Conservation (phyloP, 1,140 invertebrate genomes). For the Bathynomus jamesi region DNA sequence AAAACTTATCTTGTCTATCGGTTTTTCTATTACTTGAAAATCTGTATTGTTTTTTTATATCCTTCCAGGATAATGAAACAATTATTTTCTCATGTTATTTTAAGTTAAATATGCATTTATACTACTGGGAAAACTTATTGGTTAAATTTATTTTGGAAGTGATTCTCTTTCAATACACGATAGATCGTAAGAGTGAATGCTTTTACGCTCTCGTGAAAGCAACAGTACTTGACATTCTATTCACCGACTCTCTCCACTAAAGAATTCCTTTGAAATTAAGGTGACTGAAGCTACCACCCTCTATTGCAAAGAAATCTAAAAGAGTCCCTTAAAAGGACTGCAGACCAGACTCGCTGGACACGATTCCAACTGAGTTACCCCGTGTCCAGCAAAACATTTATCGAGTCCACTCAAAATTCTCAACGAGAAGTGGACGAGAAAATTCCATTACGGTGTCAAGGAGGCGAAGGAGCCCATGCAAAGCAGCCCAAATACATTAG, state of each 20-base stretch:
- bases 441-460: not conserved
- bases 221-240: too few relatives aligned
- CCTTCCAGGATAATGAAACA: too few relatives aligned
- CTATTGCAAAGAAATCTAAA: not conserved
- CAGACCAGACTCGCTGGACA: not conserved
- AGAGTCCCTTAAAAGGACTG: not conserved
- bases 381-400: constrained; percentile 1
- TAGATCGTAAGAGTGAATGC: not conserved
- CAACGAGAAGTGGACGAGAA: not conserved
- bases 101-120: too few relatives aligned
- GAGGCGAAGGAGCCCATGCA: not conserved
- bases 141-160: too few relatives aligned
- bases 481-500: not conserved
- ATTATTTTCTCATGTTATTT: too few relatives aligned
- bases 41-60: too few relatives aligned
- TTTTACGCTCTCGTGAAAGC: too few relatives aligned
- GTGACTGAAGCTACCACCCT: not conserved
- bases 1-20: too few relatives aligned
- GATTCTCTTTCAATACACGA: too few relatives aligned
- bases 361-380: not conserved
- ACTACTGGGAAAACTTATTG: too few relatives aligned
- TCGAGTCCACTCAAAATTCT: constrained; percentile 1
- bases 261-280: not conserved
- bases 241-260: not conserved
- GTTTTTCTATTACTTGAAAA: too few relatives aligned